These are phyloP conservation scores for Ophonus ardosiacus DNA, from an alignment of 2,888 invertebrate species.

Conservation along the genomic window DNA sequence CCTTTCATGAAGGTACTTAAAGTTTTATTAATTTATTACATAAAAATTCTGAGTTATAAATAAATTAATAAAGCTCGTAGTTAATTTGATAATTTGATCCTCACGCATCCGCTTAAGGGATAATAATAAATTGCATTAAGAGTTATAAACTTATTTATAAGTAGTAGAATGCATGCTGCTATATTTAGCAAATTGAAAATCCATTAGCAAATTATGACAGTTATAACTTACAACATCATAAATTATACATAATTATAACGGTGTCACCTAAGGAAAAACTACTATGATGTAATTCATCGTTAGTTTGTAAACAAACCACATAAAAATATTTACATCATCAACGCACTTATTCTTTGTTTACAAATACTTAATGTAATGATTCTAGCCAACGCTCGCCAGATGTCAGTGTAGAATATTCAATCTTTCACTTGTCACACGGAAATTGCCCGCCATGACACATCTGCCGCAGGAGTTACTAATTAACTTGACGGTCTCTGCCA, in stretches of 20 bases:
- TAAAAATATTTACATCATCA: not conserved
- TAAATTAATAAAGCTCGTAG: too few relatives aligned
- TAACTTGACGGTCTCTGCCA: conserved; percentile 3
- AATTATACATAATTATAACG: conserved; percentile 27
- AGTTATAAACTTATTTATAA: too few relatives aligned
- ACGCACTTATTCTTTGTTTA: not conserved
- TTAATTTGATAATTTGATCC: too few relatives aligned
- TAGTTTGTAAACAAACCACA: conserved; percentile 1
- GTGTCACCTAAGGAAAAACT: not conserved
- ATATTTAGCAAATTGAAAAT: not conserved
- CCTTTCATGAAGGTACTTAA: too few relatives aligned
- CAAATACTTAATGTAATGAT: conserved; percentile 12
- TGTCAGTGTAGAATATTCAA: not conserved
- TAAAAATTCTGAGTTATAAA: too few relatives aligned
- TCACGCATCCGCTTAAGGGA: too few relatives aligned
- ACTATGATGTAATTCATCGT: not conserved
- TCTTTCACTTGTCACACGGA: conserved; percentile 3
- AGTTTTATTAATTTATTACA: too few relatives aligned
- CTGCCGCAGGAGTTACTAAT: conserved; percentile 24
- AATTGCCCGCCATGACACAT: conserved; percentile 22
- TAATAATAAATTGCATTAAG: too few relatives aligned
- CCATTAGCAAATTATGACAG: conserved; percentile 11
- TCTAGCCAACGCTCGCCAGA: conserved; percentile 8
- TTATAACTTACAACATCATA: not conserved
- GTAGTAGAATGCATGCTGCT: not conserved